Evolutionary conservation across 1,140 invertebrate species (phyloP).

Genomic region (Drosophila prosaltans): DNA sequence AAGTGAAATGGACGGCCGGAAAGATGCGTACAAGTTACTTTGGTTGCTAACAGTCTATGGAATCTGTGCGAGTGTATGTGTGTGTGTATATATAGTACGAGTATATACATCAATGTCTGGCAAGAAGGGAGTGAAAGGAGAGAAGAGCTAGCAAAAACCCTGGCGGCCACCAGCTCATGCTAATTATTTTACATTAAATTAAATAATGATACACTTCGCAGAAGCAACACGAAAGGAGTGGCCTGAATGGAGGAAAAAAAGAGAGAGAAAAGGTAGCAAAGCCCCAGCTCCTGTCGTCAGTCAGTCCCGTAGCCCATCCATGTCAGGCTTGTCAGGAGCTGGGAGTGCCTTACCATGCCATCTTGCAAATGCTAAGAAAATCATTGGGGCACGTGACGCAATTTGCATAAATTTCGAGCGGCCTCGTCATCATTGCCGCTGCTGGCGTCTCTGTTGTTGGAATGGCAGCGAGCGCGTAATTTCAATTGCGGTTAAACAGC

Average conservation of each 20-base stretch:
- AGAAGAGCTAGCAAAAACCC: neutral
- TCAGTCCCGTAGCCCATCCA: neutral
- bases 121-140: neutral
- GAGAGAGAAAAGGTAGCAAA: slow-evolving; percentile 43
- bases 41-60: neutral
- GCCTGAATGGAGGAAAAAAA: neutral
- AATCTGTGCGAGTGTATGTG: slow-evolving; percentile 33
- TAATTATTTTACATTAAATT: slow-evolving; percentile 83
- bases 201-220: slow-evolving; percentile 82
- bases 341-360: slow-evolving; percentile 16
- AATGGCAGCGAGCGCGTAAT: slow-evolving; percentile 76
- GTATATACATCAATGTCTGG: slow-evolving; percentile 69
- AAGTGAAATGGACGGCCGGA: slow-evolving; percentile 12
- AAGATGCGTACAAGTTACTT: slow-evolving; percentile 14
- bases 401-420: slow-evolving; percentile 80
- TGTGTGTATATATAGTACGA: slow-evolving; percentile 25
- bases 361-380: slow-evolving; percentile 65
- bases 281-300: slow-evolving; percentile 13
- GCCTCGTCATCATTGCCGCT: slow-evolving; percentile 29
- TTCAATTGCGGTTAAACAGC: slow-evolving; percentile 81
- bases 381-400: slow-evolving; percentile 82
- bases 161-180: slow-evolving; percentile 42
- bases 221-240: slow-evolving; percentile 48
- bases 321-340: slow-evolving; percentile 2
- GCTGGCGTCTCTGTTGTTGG: slow-evolving; percentile 43